Evolutionary conservation across 1,140 invertebrate species (phyloP).

Genomic region (Charaxes varanes): DNA sequence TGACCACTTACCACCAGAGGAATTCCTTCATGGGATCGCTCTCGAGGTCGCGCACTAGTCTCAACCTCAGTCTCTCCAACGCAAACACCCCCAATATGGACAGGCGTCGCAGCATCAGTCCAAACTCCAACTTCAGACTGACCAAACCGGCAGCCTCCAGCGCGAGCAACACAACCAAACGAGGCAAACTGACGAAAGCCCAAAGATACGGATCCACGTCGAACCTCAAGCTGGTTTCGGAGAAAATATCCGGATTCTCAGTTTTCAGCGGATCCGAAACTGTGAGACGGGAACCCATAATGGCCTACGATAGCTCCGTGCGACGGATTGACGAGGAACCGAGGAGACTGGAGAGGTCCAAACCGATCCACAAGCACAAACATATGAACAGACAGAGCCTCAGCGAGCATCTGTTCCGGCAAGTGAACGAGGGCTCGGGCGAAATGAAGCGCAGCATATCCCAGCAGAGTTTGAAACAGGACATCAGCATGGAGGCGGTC

Average conservation of each 20-base stretch:
- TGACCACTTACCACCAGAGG: constrained; percentile 64
- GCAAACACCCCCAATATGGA: constrained; percentile 41
- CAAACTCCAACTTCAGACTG: constrained; percentile 20
- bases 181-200: constrained; percentile 41
- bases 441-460: constrained; percentile 49
- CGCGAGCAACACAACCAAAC: constrained; percentile 39
- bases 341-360: constrained; percentile 27
- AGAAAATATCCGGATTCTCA: constrained; percentile 61
- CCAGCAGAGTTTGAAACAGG: constrained; percentile 54
- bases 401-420: constrained; percentile 43
- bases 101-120: constrained; percentile 44
- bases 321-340: constrained; percentile 27
- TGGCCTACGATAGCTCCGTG: constrained; percentile 51
- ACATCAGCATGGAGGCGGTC: constrained; percentile 51
- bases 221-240: constrained; percentile 55
- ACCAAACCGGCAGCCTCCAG: constrained; percentile 44
- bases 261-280: constrained; percentile 42
- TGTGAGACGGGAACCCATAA: constrained; percentile 35
- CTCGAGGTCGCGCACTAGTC: constrained; percentile 71
- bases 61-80: constrained; percentile 49
- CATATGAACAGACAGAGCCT: constrained; percentile 41
- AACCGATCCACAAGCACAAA: constrained; percentile 22
- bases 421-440: constrained; percentile 14
- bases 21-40: constrained; percentile 72
- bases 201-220: constrained; percentile 52